Evolutionary conservation across 2,797 vertebrate species (phyloP).

Genomic region (Hozukius guyotensis): DNA sequence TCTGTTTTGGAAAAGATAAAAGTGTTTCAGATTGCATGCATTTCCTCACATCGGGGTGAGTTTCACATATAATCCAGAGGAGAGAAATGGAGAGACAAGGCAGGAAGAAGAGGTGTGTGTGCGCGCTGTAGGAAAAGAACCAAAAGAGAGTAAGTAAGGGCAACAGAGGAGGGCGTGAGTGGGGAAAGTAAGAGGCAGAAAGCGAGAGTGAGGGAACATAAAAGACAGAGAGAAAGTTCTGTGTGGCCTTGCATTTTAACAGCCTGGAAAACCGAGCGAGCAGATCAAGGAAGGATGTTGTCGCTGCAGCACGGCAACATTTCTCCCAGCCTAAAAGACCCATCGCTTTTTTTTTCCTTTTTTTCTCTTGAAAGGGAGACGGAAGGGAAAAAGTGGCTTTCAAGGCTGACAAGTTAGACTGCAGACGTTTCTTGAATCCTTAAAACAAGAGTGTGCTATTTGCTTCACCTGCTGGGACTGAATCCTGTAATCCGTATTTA

Average conservation of each 20-base stretch:
- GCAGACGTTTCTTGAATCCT: slow-evolving; percentile 4
- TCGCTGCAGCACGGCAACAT: slow-evolving; percentile 38
- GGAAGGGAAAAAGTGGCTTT: slow-evolving; percentile 24
- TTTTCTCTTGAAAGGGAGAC: slow-evolving; percentile 16
- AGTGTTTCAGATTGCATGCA: slow-evolving; percentile 45
- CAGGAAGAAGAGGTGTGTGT: neutral
- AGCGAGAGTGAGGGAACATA: slow-evolving; percentile 17
- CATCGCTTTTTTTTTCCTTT: neutral
- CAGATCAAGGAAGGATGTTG: slow-evolving; percentile 52
- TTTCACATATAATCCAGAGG: slow-evolving; percentile 39
- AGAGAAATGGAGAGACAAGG: slow-evolving; percentile 16
- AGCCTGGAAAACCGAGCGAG: slow-evolving; percentile 35
- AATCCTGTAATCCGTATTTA: neutral
- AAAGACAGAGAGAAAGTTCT: slow-evolving; percentile 45
- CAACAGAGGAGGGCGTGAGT: slow-evolving; percentile 15
- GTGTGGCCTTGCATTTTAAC: slow-evolving; percentile 65
- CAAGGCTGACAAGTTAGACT: slow-evolving; percentile 29
- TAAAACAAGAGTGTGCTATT: slow-evolving; percentile 19
- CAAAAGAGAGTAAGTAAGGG: slow-evolving; percentile 27
- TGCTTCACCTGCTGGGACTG: neutral
- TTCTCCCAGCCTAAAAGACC: slow-evolving; percentile 45
- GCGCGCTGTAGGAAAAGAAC: neutral
- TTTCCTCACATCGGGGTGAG: slow-evolving; percentile 27
- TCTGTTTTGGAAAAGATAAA: slow-evolving; percentile 50
- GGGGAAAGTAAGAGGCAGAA: slow-evolving; percentile 37